Evolutionary conservation across 2,888 invertebrate species (phyloP), one percentile per base, ranked within the genome.

Genomic region (Phaedon cochleariae): DNA sequence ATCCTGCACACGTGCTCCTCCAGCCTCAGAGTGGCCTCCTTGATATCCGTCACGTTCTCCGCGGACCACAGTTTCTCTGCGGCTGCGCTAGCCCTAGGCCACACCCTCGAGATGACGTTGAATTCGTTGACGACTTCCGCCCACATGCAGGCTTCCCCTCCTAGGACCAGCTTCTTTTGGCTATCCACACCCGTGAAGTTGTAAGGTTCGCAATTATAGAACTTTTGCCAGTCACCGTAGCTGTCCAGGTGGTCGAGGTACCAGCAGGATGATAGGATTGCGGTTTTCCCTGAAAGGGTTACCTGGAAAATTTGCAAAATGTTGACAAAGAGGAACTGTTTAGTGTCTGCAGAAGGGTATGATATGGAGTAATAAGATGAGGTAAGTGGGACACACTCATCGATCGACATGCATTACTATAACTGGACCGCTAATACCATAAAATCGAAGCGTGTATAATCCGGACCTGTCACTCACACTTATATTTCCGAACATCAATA

Each of bases 81-180:
- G 0, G 91, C 88, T 0, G 95, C 95, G 63, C 92, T 90, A 0
- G 94, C 93, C 71, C 96, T 86, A 0, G 97, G 97, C 92, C 96
- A 97, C 7, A 94, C 88, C 73, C 90, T 84, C 69, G 83, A 84
- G 3, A 88, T 79, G 6, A 89, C 79, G 77, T 89, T 90, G 48
- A 84, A 81, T 71, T 87, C 85, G 79, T 96, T 93, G 0, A 95
- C 93, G 73, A 89, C 90, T 83, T 97, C 97, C 1, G 90, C 89
- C 97, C 97, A 97, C 91, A 97, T 92, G 76, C 95, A 95, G 0
- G 95, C 94, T 81, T 96, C 96, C 0, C 97, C 75, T 0, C 97
- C 97, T 12, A 95, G 82, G 22, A 97, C 89, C 59, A 90, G 84
- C 1, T 86, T 76, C 74, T 90, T 88, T 74, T 91, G 87, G 0